These are phyloP conservation scores for Drosophila pegasa DNA, from an alignment of 2,888 invertebrate species.

Conservation along the genomic window DNA sequence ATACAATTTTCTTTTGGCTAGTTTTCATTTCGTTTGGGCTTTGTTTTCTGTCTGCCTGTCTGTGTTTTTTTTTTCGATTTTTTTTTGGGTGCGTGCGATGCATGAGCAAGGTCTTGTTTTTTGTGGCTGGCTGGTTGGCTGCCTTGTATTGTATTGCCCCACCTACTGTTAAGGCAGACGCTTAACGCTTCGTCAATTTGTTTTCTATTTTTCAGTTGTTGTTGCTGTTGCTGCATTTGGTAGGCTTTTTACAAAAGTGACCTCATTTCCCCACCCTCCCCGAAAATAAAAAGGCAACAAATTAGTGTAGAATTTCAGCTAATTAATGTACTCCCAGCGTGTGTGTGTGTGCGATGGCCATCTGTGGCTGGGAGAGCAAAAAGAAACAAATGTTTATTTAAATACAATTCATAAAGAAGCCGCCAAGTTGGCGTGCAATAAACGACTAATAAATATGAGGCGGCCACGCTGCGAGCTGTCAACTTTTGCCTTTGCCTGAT, in stretches of 20 bases:
- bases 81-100: constrained; percentile 67
- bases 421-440: constrained; percentile 29
- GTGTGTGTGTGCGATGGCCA: constrained; percentile 23
- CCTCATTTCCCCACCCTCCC: constrained; percentile 48
- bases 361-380: constrained; percentile 13
- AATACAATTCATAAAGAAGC: constrained; percentile 52
- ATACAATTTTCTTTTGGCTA: constrained; percentile 59
- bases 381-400: constrained; percentile 28
- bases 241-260: constrained; percentile 59
- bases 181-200: constrained; percentile 78
- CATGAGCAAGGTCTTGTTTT: constrained; percentile 57
- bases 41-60: constrained; percentile 7
- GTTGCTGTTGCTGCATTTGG: constrained; percentile 41
- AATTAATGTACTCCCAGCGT: constrained; percentile 56
- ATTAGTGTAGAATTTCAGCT: constrained; percentile 63
- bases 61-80: constrained; percentile 13
- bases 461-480: constrained; percentile 48
- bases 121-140: constrained; percentile 63
- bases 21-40: constrained; percentile 44
- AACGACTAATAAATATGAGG: constrained; percentile 53
- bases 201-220: constrained; percentile 34
- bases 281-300: constrained; percentile 31
- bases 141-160: constrained; percentile 41
- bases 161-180: constrained; percentile 53
- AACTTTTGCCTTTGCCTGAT: constrained; percentile 44